Evolutionary conservation across 2,888 invertebrate genomes (phyloP).

Genomic region (Invenusta paracnida): DNA sequence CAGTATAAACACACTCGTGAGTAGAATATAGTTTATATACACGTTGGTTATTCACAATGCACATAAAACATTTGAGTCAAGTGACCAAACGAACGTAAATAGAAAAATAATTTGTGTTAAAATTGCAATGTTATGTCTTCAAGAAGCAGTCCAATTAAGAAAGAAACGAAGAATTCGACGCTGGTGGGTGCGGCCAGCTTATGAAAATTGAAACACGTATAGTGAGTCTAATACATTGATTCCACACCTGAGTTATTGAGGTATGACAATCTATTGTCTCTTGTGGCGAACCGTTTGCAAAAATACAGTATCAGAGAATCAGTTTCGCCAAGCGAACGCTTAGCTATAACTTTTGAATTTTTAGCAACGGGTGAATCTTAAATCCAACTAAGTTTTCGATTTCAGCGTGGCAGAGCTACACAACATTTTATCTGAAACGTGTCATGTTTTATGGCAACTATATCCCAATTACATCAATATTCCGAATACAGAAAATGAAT

Average conservation of each 20-base stretch:
- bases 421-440: background rate
- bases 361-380: background rate
- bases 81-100: background rate
- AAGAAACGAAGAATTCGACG: background rate
- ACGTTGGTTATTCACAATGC: background rate
- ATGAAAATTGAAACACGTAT: background rate
- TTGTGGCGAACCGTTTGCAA: background rate
- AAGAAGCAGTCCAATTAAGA: background rate
- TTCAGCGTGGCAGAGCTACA: background rate
- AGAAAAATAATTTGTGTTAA: background rate
- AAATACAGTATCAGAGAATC: background rate
- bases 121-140: background rate
- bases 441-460: background rate
- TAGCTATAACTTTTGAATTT: background rate
- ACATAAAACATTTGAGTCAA: background rate
- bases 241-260: background rate
- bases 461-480: background rate
- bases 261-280: constrained; percentile 2
- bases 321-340: background rate
- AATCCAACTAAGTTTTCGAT: background rate
- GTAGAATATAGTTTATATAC: background rate
- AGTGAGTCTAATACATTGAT: background rate
- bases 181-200: background rate
- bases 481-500: constrained; percentile 7
- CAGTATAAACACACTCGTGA: background rate